Base-by-base conservation (phyloP, 2,797 vertebrate species). In the Lacerta bilineata region DNA sequence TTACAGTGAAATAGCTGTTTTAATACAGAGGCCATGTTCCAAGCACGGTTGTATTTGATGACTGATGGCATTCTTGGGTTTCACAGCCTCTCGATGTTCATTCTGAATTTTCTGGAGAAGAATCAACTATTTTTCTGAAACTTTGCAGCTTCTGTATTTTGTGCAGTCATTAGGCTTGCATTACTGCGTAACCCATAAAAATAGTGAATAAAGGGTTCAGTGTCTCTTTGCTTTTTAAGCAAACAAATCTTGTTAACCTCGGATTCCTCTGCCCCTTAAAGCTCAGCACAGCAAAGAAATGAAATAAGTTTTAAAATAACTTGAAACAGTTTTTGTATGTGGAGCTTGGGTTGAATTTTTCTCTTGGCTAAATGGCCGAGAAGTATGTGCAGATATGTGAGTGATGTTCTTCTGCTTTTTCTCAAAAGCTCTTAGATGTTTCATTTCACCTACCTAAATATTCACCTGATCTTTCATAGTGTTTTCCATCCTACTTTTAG, bases 51-150 rank as follows among this genome's bases (percentile, higher is more conserved):
- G 0, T 86, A 79, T 95, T 96, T 95, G 95, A 96, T 95, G 95
- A 94, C 95, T 95, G 92, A 89, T 93, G 87, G 93, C 94, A 95
- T 97, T 97, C 96, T 97, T 97, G 95, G 93, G 96, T 95, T 96
- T 94, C 90, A 55, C 18, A 90, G 94, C 96, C 88, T 68, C 83
- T 81, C 93, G 93, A 93, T 96, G 95, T 96, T 96, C 96, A 71
- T 90, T 90, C 88, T 94, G 89, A 94, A 95, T 91, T 39, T 94
- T 89, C 94, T 96, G 95, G 94, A 96, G 91, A 87, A 95, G 95
- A 96, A 89, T 92, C 95, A 97, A 96, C 87, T 94, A 91, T 96
- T 97, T 95, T 97, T 96, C 90, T 93, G 93, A 93, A 96, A 96
- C 94, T 95, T 96, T 96, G 93, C 95, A 87, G 95, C 95, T 97